phyloP scores from a whole-genome alignment of 2,113 vertebrate genomes.

The Blennius ocellaris region DNA sequence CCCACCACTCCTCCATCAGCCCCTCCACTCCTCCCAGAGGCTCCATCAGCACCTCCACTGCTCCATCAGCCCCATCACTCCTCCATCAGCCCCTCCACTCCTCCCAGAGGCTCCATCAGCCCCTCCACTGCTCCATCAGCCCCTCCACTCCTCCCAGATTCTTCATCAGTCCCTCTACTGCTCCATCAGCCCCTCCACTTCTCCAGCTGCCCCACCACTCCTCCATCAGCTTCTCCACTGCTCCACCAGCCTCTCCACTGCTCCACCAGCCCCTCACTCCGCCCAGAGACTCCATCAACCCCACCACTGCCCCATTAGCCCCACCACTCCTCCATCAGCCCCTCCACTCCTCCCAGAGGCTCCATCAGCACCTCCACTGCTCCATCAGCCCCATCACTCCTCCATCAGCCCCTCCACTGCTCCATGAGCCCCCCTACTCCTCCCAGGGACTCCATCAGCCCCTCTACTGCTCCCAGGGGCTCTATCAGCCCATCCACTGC shows the following conservation, averaged over 20 bases:
- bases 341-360: too few species aligned
- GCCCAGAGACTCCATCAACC: neutral
- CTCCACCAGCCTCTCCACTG: neutral
- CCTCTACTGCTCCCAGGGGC: too few species aligned
- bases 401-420: neutral
- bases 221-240: neutral
- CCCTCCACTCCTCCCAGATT: too few species aligned
- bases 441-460: neutral
- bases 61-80: neutral
- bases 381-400: neutral
- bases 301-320: constrained; percentile 1
- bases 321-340: neutral
- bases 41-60: neutral
- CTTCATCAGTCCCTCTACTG: neutral
- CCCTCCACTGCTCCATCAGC: neutral
- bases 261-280: too few species aligned
- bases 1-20: neutral
- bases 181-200: neutral
- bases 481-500: neutral
- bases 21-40: too few species aligned
- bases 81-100: neutral
- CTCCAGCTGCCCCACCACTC: constrained; percentile 43
- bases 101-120: neutral
- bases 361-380: neutral
- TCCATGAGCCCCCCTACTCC: neutral